Evolutionary conservation across 30 jellyfish, hydroid and myxozoan genomes (phyloP).

Genomic region (Rhopilema esculentum): DNA sequence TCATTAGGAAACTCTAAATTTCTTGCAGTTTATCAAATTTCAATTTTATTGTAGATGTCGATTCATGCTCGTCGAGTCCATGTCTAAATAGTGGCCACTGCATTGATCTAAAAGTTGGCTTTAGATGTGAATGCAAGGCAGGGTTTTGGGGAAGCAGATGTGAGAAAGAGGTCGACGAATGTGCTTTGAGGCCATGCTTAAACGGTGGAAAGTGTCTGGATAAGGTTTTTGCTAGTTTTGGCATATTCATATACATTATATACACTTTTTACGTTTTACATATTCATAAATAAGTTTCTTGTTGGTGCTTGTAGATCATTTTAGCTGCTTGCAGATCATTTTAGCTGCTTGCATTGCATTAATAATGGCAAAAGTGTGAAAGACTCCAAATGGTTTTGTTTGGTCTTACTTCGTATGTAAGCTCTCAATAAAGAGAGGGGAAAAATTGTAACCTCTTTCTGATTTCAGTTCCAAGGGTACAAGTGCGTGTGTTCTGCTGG

Average conservation of each 20-base stretch:
- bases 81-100: conserved; percentile 91
- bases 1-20: too few relatives aligned
- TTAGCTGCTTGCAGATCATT: too few relatives aligned
- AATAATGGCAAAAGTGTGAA: too few relatives aligned
- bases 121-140: conserved; percentile 86
- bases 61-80: conserved; percentile 87
- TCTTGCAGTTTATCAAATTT: too few relatives aligned
- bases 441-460: background rate
- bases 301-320: too few relatives aligned
- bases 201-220: conserved; percentile 95
- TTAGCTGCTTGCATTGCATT: too few relatives aligned
- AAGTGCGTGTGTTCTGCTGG: conserved; percentile 88
- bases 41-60: conserved; percentile 57
- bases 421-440: background rate
- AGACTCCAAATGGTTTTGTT: too few relatives aligned
- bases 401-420: background rate
- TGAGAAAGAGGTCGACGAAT: conserved; percentile 92
- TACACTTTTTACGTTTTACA: too few relatives aligned
- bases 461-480: conserved; percentile 81
- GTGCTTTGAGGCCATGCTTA: conserved; percentile 87
- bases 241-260: background rate
- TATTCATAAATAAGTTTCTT: too few relatives aligned
- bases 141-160: conserved; percentile 94
- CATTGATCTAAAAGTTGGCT: conserved; percentile 80
- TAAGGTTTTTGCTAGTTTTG: conserved; percentile 66